Percentiles rank a stretch among this genome's conserved stretches.
These are phyloP conservation scores for Lymantria dispar DNA, from an alignment of 2,888 invertebrate genomes.

Conservation along the genomic window DNA sequence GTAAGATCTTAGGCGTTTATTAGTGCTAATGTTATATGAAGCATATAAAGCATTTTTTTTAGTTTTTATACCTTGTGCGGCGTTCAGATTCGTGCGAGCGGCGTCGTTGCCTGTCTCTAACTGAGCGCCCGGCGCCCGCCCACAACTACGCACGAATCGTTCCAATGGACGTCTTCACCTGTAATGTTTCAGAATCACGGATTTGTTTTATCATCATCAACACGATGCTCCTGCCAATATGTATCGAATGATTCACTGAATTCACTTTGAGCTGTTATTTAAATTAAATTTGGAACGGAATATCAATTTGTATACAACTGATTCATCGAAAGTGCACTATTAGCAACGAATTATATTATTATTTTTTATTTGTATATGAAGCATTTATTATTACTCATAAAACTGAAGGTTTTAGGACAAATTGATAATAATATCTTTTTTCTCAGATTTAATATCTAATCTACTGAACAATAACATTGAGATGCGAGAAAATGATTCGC, in stretches of 20 bases:
- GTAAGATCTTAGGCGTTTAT: slow-evolving; percentile 61
- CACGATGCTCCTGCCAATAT: slow-evolving; percentile 28
- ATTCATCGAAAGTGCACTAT: neutral
- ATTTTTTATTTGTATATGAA: neutral
- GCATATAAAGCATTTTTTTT: slow-evolving; percentile 47
- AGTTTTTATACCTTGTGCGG: slow-evolving; percentile 73
- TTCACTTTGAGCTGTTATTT: neutral
- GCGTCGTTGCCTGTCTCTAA: slow-evolving; percentile 74
- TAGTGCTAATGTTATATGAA: slow-evolving; percentile 73
- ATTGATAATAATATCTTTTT: neutral
- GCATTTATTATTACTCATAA: neutral
- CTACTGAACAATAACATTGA: neutral
- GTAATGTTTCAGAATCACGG: slow-evolving; percentile 59
- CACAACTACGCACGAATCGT: slow-evolving; percentile 46
- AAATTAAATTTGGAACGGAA: neutral
- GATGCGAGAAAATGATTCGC: neutral
- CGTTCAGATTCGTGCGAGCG: slow-evolving; percentile 79
- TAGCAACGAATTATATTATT: neutral
- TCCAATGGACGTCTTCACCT: slow-evolving; percentile 59
- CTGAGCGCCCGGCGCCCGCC: slow-evolving; percentile 67
- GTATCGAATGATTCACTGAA: slow-evolving; percentile 28
- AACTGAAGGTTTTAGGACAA: neutral
- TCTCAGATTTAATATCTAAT: neutral
- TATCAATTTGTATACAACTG: neutral
- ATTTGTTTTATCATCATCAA: slow-evolving; percentile 39